Percentiles rank a stretch among this genome's conserved stretches.
phyloP scores from a whole-genome alignment of 2,797 vertebrate genomes.

The Tokudaia muenninki region DNA sequence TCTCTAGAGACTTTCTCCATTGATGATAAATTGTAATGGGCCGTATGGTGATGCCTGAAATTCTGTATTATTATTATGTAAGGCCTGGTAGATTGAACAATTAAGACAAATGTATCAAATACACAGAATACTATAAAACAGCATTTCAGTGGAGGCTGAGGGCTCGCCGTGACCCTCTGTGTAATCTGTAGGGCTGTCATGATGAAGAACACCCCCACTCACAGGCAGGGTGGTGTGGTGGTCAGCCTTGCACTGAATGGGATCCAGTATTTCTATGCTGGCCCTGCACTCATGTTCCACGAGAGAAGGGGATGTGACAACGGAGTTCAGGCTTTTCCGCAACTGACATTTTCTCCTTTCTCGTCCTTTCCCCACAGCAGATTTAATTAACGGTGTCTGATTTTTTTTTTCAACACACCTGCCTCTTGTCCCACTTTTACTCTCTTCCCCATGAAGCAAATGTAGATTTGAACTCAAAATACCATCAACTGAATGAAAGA shows the following conservation, averaged over 20 bases:
- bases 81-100: neutral
- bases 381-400: slow-evolving; percentile 23
- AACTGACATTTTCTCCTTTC: slow-evolving; percentile 24
- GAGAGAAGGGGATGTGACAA: neutral
- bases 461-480: neutral
- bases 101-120: slow-evolving; percentile 2
- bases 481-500: neutral
- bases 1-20: neutral
- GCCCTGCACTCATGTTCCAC: neutral
- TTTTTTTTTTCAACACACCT: neutral
- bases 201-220: neutral
- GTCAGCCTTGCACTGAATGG: neutral
- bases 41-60: neutral
- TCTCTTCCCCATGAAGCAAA: neutral
- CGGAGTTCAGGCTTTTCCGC: slow-evolving; percentile 33
- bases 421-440: neutral
- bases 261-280: neutral
- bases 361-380: slow-evolving; percentile 21
- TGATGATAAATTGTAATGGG: neutral
- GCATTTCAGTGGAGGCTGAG: neutral
- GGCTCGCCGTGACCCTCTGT: neutral
- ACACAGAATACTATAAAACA: neutral
- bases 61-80: neutral
- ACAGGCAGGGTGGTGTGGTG: neutral
- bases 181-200: neutral